These are phyloP conservation scores for Bombyx huttoni DNA, from an alignment of 2,888 invertebrate genomes.

Conservation along the genomic window DNA sequence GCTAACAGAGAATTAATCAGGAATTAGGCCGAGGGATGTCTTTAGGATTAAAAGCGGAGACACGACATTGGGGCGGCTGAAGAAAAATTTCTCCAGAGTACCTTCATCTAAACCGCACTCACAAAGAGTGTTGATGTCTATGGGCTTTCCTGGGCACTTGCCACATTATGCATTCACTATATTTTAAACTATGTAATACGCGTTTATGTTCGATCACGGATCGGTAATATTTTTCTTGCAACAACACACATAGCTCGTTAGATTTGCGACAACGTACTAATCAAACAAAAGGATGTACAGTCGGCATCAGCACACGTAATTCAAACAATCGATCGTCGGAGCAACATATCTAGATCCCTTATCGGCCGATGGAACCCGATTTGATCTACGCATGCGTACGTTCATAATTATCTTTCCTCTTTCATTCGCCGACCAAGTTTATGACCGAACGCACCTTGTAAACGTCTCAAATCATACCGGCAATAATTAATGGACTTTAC, in stretches of 20 bases:
- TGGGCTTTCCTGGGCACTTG: no score
- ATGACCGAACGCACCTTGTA: constrained; percentile 54
- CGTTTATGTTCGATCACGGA: no score
- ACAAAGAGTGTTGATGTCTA: no score
- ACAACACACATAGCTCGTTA: neutral
- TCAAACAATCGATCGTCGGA: constrained; percentile 4
- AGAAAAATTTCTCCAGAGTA: no score
- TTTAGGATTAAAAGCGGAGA: no score
- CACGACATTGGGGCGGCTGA: no score
- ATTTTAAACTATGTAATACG: no score
- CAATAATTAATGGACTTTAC: constrained; percentile 57
- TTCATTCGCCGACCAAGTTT: constrained; percentile 65
- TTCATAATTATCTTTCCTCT: constrained; percentile 64
- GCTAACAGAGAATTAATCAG: no score
- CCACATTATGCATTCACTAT: no score
- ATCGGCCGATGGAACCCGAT: constrained; percentile 63
- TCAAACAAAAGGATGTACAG: constrained; percentile 1
- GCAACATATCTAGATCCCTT: constrained; percentile 43
- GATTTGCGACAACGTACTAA: neutral
- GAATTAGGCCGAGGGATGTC: no score
- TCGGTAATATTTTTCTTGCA: no score
- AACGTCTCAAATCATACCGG: constrained; percentile 61
- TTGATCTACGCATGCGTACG: constrained; percentile 67
- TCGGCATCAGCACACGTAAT: constrained; percentile 6
- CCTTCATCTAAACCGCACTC: no score